Base-by-base conservation (phyloP, 2,888 invertebrate genomes). In the Mythimna ferrago region DNA sequence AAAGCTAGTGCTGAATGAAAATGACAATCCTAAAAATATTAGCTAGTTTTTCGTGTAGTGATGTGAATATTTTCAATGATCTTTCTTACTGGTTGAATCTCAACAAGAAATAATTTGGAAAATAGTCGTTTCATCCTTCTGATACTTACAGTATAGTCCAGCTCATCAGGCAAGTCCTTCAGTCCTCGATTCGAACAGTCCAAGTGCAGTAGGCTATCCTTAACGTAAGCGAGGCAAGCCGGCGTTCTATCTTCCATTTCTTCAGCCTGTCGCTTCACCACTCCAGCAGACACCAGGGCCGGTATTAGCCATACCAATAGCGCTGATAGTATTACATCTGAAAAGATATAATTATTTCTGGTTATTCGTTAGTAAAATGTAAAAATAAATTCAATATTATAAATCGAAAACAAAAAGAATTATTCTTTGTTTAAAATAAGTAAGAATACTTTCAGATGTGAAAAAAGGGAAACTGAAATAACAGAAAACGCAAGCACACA, bases 171-270 rank as follows among this genome's bases (percentile, higher is more conserved):
- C 38, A 97, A 80, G 14, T 94, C 93, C 16, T 84, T 90, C 3
- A 97, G 89, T 2, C 90, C 93, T 65, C 89, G 88, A 69, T 94
- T 89, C 1, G 94, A 90, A 80, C 96, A 96, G 82, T 96, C 96
- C 4, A 95, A 70, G 38, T 93, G 84, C 7, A 91, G 73, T 2
- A 91, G 74, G 1, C 88, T 87, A 44, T 91, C 88, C 9, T 88
- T 74, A 6, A 85, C 90, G 76, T 94, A 95, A 0, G 88, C 89
- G 2, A 76, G 82, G 75, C 95, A 96, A 7, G 86, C 75, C 0
- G 86, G 82, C 19, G 72, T 48, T 21, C 4, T 41, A 0, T 87
- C 88, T 0, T 89, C 90, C 1, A 87, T 78, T 3, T 88, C 89
- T 2, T 89, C 88, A 2, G 87, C 88, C 11, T 86, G 75, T 14